Evolutionary conservation across 2,113 vertebrate genomes (phyloP), one percentile per base, ranked within the genome.

Genomic region (Notechis scutatus): DNA sequence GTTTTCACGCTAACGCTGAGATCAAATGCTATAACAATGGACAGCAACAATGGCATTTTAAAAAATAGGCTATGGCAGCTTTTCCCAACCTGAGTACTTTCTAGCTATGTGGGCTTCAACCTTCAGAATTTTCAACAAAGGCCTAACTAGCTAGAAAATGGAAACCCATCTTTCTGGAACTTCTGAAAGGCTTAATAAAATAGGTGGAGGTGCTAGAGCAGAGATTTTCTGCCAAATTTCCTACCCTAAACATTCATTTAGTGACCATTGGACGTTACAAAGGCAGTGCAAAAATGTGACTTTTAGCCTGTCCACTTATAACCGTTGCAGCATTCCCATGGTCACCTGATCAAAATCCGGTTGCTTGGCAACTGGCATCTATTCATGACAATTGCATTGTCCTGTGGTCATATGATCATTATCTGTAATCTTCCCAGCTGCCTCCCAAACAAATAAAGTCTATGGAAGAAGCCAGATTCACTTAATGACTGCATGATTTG

Each of bases 181-280:
- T 20, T 81, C n/a, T 81, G 69, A 81, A 81, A 39, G n/a, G 15
- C 15, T 81, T 39, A 39, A 74, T 23, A 94, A 94, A 91, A 92
- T 81, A 45, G 92, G 45, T 1, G 5, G 20, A 29, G 6, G n/a
- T 4, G 45, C 23, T n/a, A 6, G 42, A 23, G 50, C 69, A 81
- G 15, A 81, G 69, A 39, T 81, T 39, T 81, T 81, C 69, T 81
- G 69, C 1, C 34, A 39, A 24, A 24, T 87, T 12, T 26, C 56
- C 34, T 9, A 52, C 2, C 11, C 26, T 90, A 64, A 90, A 69
- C 3, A 90, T 52, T 74, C 26, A 21, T 29, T n/a, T 15, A 29
- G 57, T 59, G 61, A 69, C 26, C 11, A n/a, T 69, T 69, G 29
- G 14, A 59, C 24, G 61, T 69, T n/a, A 15, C 12, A 69, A 69